These are phyloP conservation scores for Acanthopleura granulata DNA, from an alignment of 2,888 invertebrate genomes.

Conservation along the genomic window DNA sequence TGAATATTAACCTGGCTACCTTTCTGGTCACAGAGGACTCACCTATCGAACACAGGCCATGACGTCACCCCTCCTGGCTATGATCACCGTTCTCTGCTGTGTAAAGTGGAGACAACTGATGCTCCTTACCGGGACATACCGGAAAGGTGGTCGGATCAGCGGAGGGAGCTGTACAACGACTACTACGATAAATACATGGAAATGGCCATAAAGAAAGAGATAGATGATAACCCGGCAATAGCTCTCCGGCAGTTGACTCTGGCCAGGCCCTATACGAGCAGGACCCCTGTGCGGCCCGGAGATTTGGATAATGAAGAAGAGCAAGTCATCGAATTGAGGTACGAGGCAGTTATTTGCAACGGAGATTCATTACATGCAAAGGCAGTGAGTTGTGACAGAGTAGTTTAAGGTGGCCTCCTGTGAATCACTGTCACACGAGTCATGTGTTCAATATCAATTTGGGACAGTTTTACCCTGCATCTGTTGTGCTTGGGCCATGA, in stretches of 20 bases:
- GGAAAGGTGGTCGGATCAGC: conserved; percentile 21
- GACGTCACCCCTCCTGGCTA: conserved; percentile 28
- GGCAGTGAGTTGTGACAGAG: too few relatives aligned
- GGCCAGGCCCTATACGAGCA: conserved; percentile 23
- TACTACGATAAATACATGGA: conserved; percentile 22
- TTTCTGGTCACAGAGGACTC: too few relatives aligned
- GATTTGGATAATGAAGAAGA: conserved; percentile 27
- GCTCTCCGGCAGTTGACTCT: conserved; percentile 29
- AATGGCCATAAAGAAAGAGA: conserved; percentile 26
- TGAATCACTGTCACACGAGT: too few relatives aligned
- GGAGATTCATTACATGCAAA: too few relatives aligned
- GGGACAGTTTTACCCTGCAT: too few relatives aligned
- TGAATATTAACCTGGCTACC: too few relatives aligned
- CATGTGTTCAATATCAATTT: too few relatives aligned
- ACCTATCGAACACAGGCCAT: too few relatives aligned
- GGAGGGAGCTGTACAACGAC: conserved; percentile 20
- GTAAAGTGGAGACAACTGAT: conserved; percentile 25
- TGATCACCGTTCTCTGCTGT: conserved; percentile 27
- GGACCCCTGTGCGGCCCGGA: too few relatives aligned
- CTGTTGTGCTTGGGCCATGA: too few relatives aligned
- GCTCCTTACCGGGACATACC: neutral
- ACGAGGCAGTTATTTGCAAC: too few relatives aligned
- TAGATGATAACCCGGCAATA: conserved; percentile 34
- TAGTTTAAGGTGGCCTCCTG: too few relatives aligned
- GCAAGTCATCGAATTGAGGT: conserved; percentile 28